phyloP scores from a whole-genome alignment of 2,888 invertebrate species.

The Apodemia duryi region DNA sequence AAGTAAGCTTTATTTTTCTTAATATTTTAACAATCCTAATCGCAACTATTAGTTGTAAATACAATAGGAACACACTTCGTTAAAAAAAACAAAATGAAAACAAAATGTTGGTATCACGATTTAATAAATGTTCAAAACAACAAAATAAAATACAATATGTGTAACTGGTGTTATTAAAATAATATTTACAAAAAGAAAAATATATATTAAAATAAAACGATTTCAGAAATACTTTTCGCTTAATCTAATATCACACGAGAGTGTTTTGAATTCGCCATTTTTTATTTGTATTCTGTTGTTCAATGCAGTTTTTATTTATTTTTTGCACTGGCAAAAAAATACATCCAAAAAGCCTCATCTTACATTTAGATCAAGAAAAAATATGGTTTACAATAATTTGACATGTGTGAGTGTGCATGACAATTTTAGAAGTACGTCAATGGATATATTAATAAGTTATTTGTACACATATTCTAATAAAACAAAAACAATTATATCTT shows the following conservation, averaged over 20 bases:
- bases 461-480: too few species aligned
- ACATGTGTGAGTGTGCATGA: too few species aligned
- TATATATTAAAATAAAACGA: slow-evolving; percentile 30
- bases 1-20: slow-evolving; percentile 29
- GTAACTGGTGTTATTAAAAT: slow-evolving; percentile 36
- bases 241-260: slow-evolving; percentile 28
- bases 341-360: slow-evolving; percentile 10
- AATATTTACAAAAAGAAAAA: slow-evolving; percentile 50
- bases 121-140: slow-evolving; percentile 57
- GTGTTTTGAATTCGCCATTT: background rate
- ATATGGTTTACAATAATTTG: background rate
- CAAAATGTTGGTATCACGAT: slow-evolving; percentile 46
- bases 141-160: slow-evolving; percentile 46
- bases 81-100: slow-evolving; percentile 35
- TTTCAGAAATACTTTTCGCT: slow-evolving; percentile 32
- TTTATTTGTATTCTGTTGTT: slow-evolving; percentile 17
- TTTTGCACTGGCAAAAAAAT: slow-evolving; percentile 2
- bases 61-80: slow-evolving; percentile 22
- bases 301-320: slow-evolving; percentile 4
- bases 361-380: slow-evolving; percentile 2
- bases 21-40: slow-evolving; percentile 27
- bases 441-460: too few species aligned
- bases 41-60: slow-evolving; percentile 19
- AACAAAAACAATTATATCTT: too few species aligned
- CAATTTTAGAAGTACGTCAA: too few species aligned